Evolutionary conservation across 2,888 invertebrate species (phyloP).

Genomic region (Nymphalis urticae): DNA sequence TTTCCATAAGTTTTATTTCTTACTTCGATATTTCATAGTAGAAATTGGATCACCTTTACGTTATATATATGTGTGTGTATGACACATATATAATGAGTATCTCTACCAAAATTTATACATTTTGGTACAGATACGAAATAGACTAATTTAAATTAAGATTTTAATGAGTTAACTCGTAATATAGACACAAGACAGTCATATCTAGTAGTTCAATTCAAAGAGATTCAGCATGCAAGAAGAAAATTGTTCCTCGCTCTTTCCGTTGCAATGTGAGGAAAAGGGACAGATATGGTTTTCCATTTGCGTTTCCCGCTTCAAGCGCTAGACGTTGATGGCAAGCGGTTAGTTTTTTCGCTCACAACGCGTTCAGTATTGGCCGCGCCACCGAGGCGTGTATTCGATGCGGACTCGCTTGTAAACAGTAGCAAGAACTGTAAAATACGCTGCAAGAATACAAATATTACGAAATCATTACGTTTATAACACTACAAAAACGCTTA

Average conservation of each 20-base stretch:
- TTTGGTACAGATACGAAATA: constrained; percentile 8
- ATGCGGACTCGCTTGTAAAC: constrained; percentile 50
- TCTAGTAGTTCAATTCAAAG: constrained; percentile 19
- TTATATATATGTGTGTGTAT: too few species aligned
- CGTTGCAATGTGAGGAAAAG: constrained; percentile 47
- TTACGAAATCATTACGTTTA: constrained; percentile 51
- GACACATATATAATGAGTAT: too few species aligned
- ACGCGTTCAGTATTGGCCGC: constrained; percentile 64
- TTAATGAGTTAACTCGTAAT: constrained; percentile 26
- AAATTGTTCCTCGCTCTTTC: constrained; percentile 39
- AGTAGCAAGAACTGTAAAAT: constrained; percentile 50
- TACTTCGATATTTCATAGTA: too few species aligned
- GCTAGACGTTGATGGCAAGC: constrained; percentile 46
- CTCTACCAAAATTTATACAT: too few species aligned
- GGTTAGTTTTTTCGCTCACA: constrained; percentile 58
- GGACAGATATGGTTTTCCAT: constrained; percentile 60
- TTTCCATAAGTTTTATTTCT: too few species aligned
- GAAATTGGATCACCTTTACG: too few species aligned
- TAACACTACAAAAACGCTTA: constrained; percentile 35
- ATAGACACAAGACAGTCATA: constrained; percentile 30
- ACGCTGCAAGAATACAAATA: constrained; percentile 50
- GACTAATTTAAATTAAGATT: constrained; percentile 17
- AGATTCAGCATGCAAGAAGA: constrained; percentile 49
- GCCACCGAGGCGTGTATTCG: constrained; percentile 59
- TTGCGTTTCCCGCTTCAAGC: constrained; percentile 54